Base-by-base conservation (phyloP, 2,888 invertebrate genomes). In the Brenthis daphne region DNA sequence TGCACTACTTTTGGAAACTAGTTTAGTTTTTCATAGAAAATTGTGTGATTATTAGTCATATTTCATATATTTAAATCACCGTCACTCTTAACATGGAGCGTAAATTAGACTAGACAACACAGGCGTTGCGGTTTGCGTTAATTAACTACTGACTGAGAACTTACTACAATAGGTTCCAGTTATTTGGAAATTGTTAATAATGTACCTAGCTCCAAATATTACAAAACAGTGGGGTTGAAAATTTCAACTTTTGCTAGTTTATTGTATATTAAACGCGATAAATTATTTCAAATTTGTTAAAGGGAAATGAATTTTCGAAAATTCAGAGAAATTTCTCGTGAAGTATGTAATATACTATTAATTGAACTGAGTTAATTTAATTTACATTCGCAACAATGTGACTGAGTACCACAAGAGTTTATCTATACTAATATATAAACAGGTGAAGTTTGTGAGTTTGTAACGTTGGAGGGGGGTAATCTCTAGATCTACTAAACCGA, bases 71-170 rank as follows among this genome's bases (percentile, higher is more conserved):
- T 47, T 47, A 14, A 68, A 33, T 47, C 68, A 65, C 64, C 24
- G 13, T 11, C 61, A 29, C 71, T 72, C 71, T 47, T 54, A 24
- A 58, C 16, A 75, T 70, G 51, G 16, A 56, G 73, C 73, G 61
- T 37, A 16, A 60, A 63, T 71, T 65, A 76, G 77, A 76, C 77
- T 77, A 79, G 85, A 85, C 84, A 85, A 81, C 81, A 82, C 79
- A 82, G 80, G 81, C 83, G 80, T 79, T 85, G 88, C 78, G 89
- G 87, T 83, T 83, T 78, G 76, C 84, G 84, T 88, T 89, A 89
- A 89, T 89, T 89, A 89, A 88, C 88, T 87, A 84, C 82, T 81
- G 85, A 84, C 86, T 85, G 83, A 85, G 86, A 88, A 86, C 86
- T 87, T 86, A 85, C 82, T 84, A 86, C 82, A 85, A 85, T 85